phyloP scores from a whole-genome alignment of 2,797 vertebrate species.

The Sebastes hubbsi region DNA sequence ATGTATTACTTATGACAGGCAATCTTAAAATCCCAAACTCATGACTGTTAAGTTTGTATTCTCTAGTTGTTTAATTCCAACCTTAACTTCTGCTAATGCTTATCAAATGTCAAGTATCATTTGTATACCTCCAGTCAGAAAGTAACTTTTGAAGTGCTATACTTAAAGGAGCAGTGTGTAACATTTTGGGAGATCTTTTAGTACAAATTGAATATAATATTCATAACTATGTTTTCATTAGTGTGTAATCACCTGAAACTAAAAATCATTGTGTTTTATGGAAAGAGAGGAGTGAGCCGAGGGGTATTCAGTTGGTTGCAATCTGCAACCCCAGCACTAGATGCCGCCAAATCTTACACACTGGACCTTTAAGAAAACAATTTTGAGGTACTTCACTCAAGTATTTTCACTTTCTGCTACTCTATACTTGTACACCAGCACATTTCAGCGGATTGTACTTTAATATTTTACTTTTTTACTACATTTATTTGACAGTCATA shows the following conservation, averaged over 20 bases:
- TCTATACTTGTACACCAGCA: neutral
- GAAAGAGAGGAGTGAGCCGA: too few relatives aligned
- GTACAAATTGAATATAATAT: too few relatives aligned
- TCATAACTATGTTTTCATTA: too few relatives aligned
- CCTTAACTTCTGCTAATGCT: neutral
- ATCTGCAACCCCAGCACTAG: too few relatives aligned
- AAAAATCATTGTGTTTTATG: too few relatives aligned
- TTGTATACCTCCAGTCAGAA: neutral
- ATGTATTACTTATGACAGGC: slow-evolving; percentile 31
- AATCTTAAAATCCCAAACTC: slow-evolving; percentile 9
- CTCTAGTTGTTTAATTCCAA: slow-evolving; percentile 4
- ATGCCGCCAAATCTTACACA: too few relatives aligned
- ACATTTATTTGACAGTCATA: neutral
- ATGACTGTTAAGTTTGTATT: neutral
- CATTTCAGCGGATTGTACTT: neutral
- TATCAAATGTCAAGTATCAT: neutral
- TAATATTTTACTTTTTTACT: neutral
- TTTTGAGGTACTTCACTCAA: neutral
- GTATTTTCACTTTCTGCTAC: neutral
- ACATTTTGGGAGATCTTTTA: too few relatives aligned
- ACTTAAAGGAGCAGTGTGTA: neutral
- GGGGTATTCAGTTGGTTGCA: too few relatives aligned
- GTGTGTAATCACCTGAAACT: too few relatives aligned
- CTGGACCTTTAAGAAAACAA: neutral
- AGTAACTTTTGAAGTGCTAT: neutral